Evolutionary conservation across 2,888 invertebrate genomes (phyloP), one percentile per base, ranked within the genome.

Genomic region (Cataglyphis cursor): DNA sequence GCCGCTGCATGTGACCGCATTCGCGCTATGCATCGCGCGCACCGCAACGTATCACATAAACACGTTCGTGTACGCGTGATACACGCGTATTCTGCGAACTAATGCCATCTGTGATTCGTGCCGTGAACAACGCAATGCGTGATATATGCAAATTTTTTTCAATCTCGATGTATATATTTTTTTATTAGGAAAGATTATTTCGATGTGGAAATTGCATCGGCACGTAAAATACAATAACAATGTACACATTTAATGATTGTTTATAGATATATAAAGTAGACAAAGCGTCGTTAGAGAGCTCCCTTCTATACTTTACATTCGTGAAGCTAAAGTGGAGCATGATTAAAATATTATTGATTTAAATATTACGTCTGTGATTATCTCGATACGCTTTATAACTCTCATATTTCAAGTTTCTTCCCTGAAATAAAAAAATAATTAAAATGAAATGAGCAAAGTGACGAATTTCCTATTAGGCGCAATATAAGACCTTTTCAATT

Each of bases 101-200:
- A 86, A 91, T 93, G 93, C 93, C 94, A 94, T 94, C 93, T 94
- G 90, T 92, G 87, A 66, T 84, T 82, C 41, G 66, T 35, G 18
- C 41, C 51, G 68, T 74, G 92, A 93, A 93, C 92, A 90, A 88
- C 65, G 59, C 72, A 31, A 80, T 35, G 44, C 59, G 38, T 78
- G 38, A 76, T 18, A 62, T 0, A 5, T 38, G 31, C n/a, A 65
- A 35, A 35, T 1, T 75, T 75, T 75, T 75, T 65, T 51, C 31
- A 41, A 6, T 9, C 15, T 12, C 2, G 38, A 38, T 38, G 3
- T 41, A 9, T 2, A 10, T 38, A 10, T 3, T 41, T 35, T 35
- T 35, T 35, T 35, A 35, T 3, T 3, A n/a, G 8, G 9, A 62
- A 62, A 41, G 15, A 57, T 57, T 57, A 54, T 3, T 35, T 57